A percentile compares a stretch with the other conserved stretches of the same genome.
Conservation (phyloP, 2,888 invertebrate species). For the Yponomeuta malinellus region DNA sequence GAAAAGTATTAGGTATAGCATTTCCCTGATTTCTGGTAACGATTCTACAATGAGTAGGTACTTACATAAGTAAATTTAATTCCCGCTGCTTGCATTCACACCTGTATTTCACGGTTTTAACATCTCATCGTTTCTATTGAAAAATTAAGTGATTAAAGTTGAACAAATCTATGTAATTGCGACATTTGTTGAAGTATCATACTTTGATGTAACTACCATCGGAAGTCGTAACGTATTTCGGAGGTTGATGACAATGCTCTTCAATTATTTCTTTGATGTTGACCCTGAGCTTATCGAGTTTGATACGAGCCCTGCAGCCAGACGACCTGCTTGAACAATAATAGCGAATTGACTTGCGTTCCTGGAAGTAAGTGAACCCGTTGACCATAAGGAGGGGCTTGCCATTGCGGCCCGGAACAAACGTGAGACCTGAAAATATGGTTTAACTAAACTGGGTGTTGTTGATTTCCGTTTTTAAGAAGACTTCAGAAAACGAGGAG, state of each 20-base stretch:
- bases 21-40: too few relatives aligned
- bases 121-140: too few relatives aligned
- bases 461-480: too few relatives aligned
- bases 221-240: not conserved
- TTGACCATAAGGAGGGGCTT: not conserved
- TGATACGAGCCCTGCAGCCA: conserved; percentile 4
- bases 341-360: not conserved
- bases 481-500: too few relatives aligned
- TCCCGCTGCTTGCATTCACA: too few relatives aligned
- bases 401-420: not conserved
- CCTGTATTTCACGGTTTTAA: too few relatives aligned
- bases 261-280: not conserved
- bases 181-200: not conserved
- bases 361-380: not conserved
- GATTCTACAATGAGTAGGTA: too few relatives aligned
- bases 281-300: not conserved
- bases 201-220: conserved; percentile 1
- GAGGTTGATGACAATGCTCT: not conserved
- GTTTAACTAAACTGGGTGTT: too few relatives aligned
- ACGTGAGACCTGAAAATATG: not conserved
- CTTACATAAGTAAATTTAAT: too few relatives aligned
- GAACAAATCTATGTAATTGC: too few relatives aligned
- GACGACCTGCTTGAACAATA: not conserved
- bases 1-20: too few relatives aligned
- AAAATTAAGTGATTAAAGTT: too few relatives aligned